Evolutionary conservation across 2,888 invertebrate species (phyloP).

Genomic region (Deilephila porcellus): DNA sequence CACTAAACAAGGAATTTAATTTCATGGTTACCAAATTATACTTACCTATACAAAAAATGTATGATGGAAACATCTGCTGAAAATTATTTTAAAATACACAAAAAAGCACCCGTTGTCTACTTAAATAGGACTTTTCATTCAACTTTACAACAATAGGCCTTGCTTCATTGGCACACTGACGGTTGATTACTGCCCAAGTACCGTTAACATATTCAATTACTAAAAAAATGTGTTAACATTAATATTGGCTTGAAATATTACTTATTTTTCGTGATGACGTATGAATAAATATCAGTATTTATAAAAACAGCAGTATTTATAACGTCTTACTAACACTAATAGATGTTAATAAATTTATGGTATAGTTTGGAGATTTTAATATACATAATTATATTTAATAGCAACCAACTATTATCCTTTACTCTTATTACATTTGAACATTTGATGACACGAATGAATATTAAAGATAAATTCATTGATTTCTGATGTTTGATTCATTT

Average conservation of each 20-base stretch:
- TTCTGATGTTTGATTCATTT: too few species aligned
- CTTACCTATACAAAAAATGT: slow-evolving; percentile 66
- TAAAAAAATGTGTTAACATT: neutral
- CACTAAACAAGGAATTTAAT: slow-evolving; percentile 51
- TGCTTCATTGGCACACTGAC: slow-evolving; percentile 84
- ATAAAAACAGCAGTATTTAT: too few species aligned
- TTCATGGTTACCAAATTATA: slow-evolving; percentile 74
- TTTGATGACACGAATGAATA: too few species aligned
- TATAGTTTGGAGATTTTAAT: too few species aligned
- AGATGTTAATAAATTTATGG: too few species aligned
- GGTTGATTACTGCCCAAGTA: slow-evolving; percentile 77
- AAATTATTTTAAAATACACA: slow-evolving; percentile 77
- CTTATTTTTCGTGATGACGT: too few species aligned
- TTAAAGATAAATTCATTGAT: too few species aligned
- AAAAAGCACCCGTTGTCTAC: slow-evolving; percentile 73
- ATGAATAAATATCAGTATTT: too few species aligned
- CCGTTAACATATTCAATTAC: slow-evolving; percentile 55
- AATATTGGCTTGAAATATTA: too few species aligned
- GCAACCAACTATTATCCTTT: neutral
- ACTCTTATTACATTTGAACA: neutral
- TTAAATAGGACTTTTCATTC: slow-evolving; percentile 84
- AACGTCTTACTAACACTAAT: too few species aligned
- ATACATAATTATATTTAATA: neutral
- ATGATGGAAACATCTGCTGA: slow-evolving; percentile 79
- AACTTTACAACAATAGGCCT: slow-evolving; percentile 80